Base-by-base conservation (phyloP, 2,888 invertebrate species). In the Gnatocerus cornutus region DNA sequence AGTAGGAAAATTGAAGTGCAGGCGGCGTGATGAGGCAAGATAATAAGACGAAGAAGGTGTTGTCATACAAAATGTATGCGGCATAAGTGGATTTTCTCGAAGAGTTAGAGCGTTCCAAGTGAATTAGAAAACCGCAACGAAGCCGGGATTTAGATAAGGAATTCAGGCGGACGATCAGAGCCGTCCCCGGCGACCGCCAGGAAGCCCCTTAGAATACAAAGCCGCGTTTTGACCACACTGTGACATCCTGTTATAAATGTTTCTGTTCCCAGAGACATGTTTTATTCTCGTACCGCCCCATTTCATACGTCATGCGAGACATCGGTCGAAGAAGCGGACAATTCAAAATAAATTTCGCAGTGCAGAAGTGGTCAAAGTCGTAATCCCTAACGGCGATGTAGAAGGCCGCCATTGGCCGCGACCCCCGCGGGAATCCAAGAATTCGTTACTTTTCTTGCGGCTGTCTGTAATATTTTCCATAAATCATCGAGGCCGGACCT, bases 401-500 rank as follows among this genome's bases (percentile, higher is more conserved):
- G 68, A 63, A 69, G 71, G 62, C 56, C 69, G 72, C 77, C 75
- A 78, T 78, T 78, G 80, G 80, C 75, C 72, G 76, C 62, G 45
- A 62, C 70, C 70, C 80, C 78, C 71, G 58, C 69, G 81, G 82
- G 81, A 79, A 75, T 76, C 62, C 69, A 77, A 80, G 82, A 84
- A 84, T 83, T 84, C 81, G 83, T 83, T 83, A 83, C 82, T 82
- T 81, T 82, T 81, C 80, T 80, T 81, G 78, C 75, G 63, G 77
- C 76, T 80, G 79, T 81, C 78, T 73, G 84, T 84, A 85, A 85
- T 85, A 86, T 85, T 85, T 85, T 85, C 84, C 85, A 85, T 86
- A 85, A 85, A 85, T 85, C 85, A 85, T 85, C 84, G 81, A 73
- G 69, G 80, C 78, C 77, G 80, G 80, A 82, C 81, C 81, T 82